Conservation (phyloP, 2,888 invertebrate species). For the Leucophenga maculata region DNA sequence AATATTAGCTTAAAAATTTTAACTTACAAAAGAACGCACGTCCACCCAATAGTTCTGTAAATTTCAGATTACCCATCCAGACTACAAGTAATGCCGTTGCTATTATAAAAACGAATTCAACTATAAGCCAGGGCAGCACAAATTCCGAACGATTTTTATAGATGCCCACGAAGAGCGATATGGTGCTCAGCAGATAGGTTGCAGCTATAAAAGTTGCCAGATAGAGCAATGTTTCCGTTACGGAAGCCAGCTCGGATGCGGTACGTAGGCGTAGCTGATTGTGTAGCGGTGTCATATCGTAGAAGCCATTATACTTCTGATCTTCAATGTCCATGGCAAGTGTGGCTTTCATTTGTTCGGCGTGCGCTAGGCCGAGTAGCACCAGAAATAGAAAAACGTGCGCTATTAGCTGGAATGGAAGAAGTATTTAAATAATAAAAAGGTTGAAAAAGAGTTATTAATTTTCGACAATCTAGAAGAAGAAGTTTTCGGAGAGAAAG, state of each 20-base stretch:
- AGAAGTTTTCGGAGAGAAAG: too few species aligned
- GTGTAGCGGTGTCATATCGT: constrained; percentile 66
- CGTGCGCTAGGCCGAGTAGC: constrained; percentile 69
- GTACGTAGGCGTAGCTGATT: constrained; percentile 67
- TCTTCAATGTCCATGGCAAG: constrained; percentile 70
- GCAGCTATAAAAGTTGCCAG: constrained; percentile 58
- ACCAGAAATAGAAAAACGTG: constrained; percentile 69
- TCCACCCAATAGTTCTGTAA: constrained; percentile 65
- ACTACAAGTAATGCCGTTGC: constrained; percentile 56
- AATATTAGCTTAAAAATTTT: neutral
- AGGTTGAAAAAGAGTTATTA: neutral
- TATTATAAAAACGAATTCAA: constrained; percentile 66
- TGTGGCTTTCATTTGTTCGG: constrained; percentile 70
- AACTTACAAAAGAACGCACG: constrained; percentile 67
- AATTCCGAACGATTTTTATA: constrained; percentile 68
- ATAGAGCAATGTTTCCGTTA: constrained; percentile 66
- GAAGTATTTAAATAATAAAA: constrained; percentile 25
- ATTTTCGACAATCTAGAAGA: neutral
- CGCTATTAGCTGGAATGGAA: constrained; percentile 71
- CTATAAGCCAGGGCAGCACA: constrained; percentile 69
- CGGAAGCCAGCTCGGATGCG: constrained; percentile 66
- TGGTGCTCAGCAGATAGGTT: constrained; percentile 66
- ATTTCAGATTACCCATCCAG: constrained; percentile 62
- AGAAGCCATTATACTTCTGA: constrained; percentile 70
- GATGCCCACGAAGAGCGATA: constrained; percentile 68